Conservation (phyloP, 2,797 vertebrate genomes). For the Ara ararauna region DNA sequence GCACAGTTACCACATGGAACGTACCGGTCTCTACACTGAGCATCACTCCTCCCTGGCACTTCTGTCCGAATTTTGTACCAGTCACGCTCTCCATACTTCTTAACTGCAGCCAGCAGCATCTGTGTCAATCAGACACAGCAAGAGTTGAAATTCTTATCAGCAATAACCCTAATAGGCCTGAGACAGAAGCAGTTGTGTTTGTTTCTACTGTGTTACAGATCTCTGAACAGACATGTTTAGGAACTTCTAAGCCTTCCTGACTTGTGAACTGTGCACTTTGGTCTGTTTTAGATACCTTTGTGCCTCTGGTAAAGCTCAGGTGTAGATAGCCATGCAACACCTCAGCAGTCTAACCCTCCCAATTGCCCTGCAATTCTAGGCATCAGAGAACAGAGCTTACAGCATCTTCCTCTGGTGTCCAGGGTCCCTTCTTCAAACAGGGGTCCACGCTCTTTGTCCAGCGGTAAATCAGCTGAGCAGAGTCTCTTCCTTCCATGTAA, state of each 20-base stretch:
- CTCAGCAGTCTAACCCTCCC: not conserved
- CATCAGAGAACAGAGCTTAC: slow-evolving; percentile 54
- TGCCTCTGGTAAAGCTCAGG: not conserved
- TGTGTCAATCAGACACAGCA: slow-evolving; percentile 34
- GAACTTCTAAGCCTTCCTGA: not conserved
- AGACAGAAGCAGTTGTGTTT: not conserved
- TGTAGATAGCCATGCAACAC: accelerated
- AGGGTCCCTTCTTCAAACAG: slow-evolving; percentile 85
- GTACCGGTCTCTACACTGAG: slow-evolving; percentile 88
- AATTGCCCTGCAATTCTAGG: not conserved
- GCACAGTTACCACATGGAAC: accelerated
- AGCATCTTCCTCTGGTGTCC: slow-evolving; percentile 87
- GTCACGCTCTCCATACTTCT: slow-evolving; percentile 80
- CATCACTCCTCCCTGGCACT: slow-evolving; percentile 89
- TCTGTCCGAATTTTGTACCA: slow-evolving; percentile 91
- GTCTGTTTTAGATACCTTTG: not conserved
- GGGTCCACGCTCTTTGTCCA: slow-evolving; percentile 92
- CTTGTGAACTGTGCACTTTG: not conserved
- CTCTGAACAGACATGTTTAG: not conserved
- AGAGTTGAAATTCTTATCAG: not conserved
- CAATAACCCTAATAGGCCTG: not conserved
- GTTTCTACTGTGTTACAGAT: not conserved
- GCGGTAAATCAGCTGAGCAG: slow-evolving; percentile 87
- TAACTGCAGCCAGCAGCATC: slow-evolving; percentile 86
- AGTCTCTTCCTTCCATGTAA: slow-evolving; percentile 92